Conservation (phyloP, 2,113 vertebrate species). For the Cyphotilapia sp. region DNA sequence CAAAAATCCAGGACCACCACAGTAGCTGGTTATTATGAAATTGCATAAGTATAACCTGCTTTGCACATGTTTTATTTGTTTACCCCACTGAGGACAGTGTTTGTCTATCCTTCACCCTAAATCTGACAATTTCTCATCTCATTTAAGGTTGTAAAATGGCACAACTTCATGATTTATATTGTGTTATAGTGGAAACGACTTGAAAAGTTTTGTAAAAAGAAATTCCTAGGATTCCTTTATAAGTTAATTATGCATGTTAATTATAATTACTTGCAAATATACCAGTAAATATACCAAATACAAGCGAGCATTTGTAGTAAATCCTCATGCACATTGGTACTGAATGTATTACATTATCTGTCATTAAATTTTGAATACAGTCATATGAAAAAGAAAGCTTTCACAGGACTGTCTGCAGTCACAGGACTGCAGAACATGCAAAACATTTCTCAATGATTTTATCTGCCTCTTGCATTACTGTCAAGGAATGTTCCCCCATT, state of each 20-base stretch:
- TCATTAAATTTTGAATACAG: not conserved
- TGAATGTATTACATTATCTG: not conserved
- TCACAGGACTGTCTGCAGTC: not conserved
- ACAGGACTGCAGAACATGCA: not conserved
- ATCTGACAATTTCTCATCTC: not conserved
- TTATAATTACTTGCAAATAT: not conserved
- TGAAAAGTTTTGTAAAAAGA: not conserved
- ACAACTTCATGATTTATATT: not conserved
- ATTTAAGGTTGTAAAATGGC: not conserved
- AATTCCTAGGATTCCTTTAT: not conserved
- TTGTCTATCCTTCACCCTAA: not conserved
- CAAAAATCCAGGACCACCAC: not conserved
- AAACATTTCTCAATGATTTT: not conserved
- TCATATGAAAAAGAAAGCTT: not conserved
- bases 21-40: not conserved
- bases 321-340: not conserved
- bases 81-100: not conserved
- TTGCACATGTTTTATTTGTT: not conserved
- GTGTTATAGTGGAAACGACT: not conserved
- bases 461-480: not conserved
- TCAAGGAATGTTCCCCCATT: not conserved
- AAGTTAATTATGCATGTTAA: not conserved
- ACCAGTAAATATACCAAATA: not conserved
- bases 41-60: not conserved
- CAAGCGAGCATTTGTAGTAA: not conserved